phyloP scores from a whole-genome alignment of 2,113 vertebrate species.

The Talpa occidentalis region DNA sequence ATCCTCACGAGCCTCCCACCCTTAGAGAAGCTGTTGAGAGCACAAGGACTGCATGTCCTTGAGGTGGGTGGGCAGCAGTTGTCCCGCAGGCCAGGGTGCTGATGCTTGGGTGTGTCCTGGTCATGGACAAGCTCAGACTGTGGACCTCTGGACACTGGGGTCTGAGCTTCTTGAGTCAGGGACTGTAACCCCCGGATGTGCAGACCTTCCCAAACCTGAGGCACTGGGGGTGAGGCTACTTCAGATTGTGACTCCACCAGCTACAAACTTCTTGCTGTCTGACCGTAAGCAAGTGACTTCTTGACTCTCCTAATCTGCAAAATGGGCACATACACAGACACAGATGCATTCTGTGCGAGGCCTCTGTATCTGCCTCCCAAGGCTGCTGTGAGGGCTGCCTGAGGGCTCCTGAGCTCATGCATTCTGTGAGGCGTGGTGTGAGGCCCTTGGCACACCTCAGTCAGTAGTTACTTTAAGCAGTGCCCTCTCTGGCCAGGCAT shows the following conservation, averaged over 20 bases:
- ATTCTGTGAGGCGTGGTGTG: not conserved
- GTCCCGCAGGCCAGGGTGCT: not conserved
- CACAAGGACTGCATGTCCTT: not conserved
- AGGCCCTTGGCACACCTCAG: rapidly evolving
- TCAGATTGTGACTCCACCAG: not conserved
- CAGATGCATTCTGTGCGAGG: not conserved
- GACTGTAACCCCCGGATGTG: not conserved
- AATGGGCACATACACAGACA: not conserved
- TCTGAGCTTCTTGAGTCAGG: not conserved
- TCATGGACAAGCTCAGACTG: not conserved
- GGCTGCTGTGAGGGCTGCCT: not conserved
- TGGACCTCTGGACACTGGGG: not conserved
- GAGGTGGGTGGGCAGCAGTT: not conserved
- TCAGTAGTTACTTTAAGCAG: not conserved
- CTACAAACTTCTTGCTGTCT: not conserved
- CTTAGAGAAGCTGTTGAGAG: not conserved
- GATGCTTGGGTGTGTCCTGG: not conserved
- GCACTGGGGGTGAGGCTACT: not conserved
- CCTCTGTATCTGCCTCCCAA: not conserved
- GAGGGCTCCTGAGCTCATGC: not conserved
- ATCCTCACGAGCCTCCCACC: not conserved
- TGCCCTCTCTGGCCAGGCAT: not conserved
- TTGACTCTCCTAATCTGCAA: not conserved
- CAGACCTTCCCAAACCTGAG: not conserved
- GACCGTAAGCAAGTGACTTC: not conserved